A percentile compares a stretch with the other conserved stretches of the same genome.
Evolutionary conservation across 1,140 invertebrate genomes (phyloP).

Genomic region (Euglossa dilemma): DNA sequence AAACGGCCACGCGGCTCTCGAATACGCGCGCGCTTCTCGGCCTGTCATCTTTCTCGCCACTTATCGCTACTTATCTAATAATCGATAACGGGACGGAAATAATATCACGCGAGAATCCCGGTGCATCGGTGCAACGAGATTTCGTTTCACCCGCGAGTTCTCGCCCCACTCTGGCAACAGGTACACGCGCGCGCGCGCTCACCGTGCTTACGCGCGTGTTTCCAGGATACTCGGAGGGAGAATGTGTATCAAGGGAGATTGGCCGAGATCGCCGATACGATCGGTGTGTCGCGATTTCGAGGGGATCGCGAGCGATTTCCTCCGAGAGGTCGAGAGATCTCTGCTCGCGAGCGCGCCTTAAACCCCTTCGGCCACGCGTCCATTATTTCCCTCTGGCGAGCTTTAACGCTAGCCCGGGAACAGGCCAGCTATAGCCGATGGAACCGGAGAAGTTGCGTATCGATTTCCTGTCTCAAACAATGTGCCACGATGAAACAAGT

Average conservation of each 20-base stretch:
- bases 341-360: too few relatives aligned
- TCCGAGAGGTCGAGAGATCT: too few relatives aligned
- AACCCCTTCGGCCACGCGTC: constrained; percentile 24
- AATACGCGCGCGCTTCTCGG: constrained; percentile 15
- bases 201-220: too few relatives aligned
- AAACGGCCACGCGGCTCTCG: neutral
- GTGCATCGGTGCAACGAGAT: neutral
- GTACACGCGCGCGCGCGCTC: neutral
- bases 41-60: neutral
- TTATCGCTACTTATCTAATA: constrained; percentile 33
- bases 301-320: too few relatives aligned
- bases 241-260: neutral
- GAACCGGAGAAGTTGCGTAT: constrained; percentile 52
- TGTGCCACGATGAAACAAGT: constrained; percentile 64
- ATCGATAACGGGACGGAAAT: constrained; percentile 3
- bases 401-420: constrained; percentile 17
- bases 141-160: neutral
- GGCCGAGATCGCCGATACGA: neutral
- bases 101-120: neutral
- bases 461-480: constrained; percentile 73
- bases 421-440: constrained; percentile 5
- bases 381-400: neutral
- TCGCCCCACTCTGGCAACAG: neutral
- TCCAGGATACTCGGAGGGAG: neutral
- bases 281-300: neutral